Evolutionary conservation across 2,797 vertebrate genomes (phyloP), one percentile per base, ranked within the genome.

Genomic region (Psittacula echo): DNA sequence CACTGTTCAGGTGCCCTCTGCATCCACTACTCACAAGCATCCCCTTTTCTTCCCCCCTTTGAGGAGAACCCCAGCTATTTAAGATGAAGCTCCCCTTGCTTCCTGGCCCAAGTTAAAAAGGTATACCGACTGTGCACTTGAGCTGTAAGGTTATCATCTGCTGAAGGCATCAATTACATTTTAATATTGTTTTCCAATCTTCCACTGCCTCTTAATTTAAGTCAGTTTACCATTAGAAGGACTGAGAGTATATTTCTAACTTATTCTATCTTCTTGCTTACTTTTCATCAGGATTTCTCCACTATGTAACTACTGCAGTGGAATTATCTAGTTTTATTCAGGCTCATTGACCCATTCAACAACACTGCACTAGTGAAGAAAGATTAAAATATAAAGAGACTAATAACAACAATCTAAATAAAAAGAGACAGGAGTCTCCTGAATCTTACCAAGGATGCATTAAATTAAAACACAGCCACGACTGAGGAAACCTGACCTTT

Each of bases 1-100:
- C 56, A 87, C 53, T 85, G 62, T 80, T 94, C 89, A 90, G 89
- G 48, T 80, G 78, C 58, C 82, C 47, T 90, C 88, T 87, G 66
- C 53, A 93, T 81, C 70, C 76, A 88, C 23, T 77, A 37, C 37
- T 79, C 48, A 61, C 15, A 85, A 91, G 45, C 1, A 7, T 21
- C 21, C 34, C 70, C 39, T 86, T 77, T 67, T 58, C 68, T 77
- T 75, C 61, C 76, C 68, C 39, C 13, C 42, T 58, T 77, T 73
- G 29, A 91, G 50, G 53, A 62, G 19, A 78, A 60, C 7, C 32
- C 41, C 66, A 72, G 9, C 10, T 29, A 56, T 62, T 80, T n/a
- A 30, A 72, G 24, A 56, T 10, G 58, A 83, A 80, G 61, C 61
- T 80, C 42, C 32, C 62, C 48, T 68, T 83, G 34, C 45, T 86